These are phyloP conservation scores for Hypsibius dujardini DNA, from an alignment of 1,140 invertebrate species.

Conservation along the genomic window DNA sequence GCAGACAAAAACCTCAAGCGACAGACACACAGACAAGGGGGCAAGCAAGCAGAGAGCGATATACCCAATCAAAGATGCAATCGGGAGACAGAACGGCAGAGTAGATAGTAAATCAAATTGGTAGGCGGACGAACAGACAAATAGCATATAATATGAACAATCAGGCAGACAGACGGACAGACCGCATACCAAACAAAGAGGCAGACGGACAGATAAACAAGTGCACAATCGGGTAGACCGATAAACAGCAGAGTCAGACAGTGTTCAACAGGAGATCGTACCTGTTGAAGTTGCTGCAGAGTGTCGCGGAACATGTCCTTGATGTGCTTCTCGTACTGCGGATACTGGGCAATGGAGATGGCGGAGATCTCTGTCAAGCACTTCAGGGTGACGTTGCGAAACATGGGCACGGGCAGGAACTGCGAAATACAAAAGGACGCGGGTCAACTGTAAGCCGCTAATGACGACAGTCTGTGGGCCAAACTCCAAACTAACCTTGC, in stretches of 20 bases:
- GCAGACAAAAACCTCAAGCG: neutral
- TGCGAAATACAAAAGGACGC: conserved; percentile 32
- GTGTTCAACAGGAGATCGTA: conserved; percentile 23
- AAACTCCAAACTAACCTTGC: conserved; percentile 46
- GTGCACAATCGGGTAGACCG: conserved; percentile 10
- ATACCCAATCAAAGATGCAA: conserved; percentile 17
- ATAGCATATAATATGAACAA: conserved; percentile 11
- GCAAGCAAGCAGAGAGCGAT: conserved; percentile 15
- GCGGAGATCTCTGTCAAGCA: conserved; percentile 79
- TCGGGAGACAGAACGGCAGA: conserved; percentile 16
- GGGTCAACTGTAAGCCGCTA: neutral
- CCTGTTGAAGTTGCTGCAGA: conserved; percentile 66
- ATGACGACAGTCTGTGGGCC: neutral
- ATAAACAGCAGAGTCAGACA: neutral
- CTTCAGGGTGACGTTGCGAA: conserved; percentile 92
- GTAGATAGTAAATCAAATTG: conserved; percentile 3
- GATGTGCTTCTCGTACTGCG: conserved; percentile 79
- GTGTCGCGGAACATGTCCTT: conserved; percentile 68
- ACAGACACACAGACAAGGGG: conserved; percentile 14
- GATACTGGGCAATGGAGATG: conserved; percentile 30
- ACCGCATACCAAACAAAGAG: too few species aligned
- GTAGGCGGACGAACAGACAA: conserved; percentile 18
- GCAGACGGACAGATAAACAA: neutral
- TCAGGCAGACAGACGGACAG: neutral
- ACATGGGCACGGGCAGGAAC: conserved; percentile 91